A percentile compares a stretch with the other conserved stretches of the same genome.
Evolutionary conservation across 2,113 vertebrate genomes (phyloP).

Genomic region (Raphicerus campestris): DNA sequence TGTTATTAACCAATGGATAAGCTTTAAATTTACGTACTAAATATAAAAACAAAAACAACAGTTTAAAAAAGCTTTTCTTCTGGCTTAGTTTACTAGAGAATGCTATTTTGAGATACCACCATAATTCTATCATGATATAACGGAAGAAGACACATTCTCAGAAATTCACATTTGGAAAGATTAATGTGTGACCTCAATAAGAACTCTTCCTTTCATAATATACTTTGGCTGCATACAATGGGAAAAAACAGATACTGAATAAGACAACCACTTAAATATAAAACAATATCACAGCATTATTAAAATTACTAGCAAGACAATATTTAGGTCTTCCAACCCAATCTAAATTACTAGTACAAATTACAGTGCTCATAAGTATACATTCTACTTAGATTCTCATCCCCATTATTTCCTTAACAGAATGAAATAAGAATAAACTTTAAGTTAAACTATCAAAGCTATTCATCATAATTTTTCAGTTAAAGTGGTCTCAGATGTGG

Average conservation of each 20-base stretch:
- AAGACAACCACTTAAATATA: neutral
- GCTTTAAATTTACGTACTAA: neutral
- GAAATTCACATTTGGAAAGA: neutral
- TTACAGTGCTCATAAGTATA: neutral
- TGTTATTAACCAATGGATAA: neutral
- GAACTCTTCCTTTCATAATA: neutral
- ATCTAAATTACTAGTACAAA: neutral
- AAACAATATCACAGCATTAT: neutral
- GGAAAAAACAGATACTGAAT: neutral
- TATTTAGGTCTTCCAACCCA: neutral
- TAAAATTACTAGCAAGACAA: neutral
- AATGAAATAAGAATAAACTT: neutral
- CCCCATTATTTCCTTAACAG: neutral
- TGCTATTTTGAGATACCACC: neutral
- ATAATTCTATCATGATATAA: conserved; percentile 4
- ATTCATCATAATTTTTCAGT: neutral
- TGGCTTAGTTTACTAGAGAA: neutral
- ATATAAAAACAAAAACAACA: neutral
- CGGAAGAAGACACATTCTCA: neutral
- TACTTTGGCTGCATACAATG: neutral
- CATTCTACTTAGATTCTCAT: neutral
- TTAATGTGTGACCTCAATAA: neutral
- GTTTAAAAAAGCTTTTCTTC: neutral
- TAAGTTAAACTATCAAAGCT: neutral
- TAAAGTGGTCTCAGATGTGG: neutral